Percentiles rank a stretch among this genome's conserved stretches.
These are phyloP conservation scores for Buphagus erythrorhynchus DNA, from an alignment of 2,797 vertebrate genomes.

Conservation along the genomic window DNA sequence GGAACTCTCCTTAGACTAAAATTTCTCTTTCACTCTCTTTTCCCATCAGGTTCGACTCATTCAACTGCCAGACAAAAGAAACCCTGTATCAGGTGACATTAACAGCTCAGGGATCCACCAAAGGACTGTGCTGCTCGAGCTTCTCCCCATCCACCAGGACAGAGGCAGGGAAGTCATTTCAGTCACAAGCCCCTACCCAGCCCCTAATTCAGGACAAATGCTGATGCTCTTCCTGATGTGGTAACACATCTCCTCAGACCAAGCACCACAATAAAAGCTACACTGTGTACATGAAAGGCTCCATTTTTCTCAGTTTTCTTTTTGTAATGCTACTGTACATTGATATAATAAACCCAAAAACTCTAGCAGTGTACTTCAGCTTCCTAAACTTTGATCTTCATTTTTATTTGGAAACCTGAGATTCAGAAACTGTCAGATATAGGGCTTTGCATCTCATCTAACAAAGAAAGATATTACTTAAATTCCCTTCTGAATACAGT, in stretches of 20 bases:
- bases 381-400: not conserved
- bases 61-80: not conserved
- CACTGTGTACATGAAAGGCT: not conserved
- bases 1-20: not conserved
- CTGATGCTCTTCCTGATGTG: not conserved
- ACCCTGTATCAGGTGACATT: not conserved
- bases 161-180: not conserved
- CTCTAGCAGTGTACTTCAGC: not conserved
- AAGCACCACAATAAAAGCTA: not conserved
- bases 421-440: not conserved
- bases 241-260: not conserved
- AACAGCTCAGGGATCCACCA: not conserved
- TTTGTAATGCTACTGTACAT: not conserved
- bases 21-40: not conserved
- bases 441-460: not conserved
- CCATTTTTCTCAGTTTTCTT: not conserved
- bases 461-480: not conserved
- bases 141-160: accelerated
- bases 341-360: not conserved
- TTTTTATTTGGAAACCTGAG: not conserved
- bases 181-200: not conserved
- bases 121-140: not conserved
- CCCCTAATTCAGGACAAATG: not conserved
- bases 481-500: not conserved
- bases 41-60: not conserved